Base-by-base conservation (phyloP, 2,113 vertebrate genomes). In the Promerops cafer region DNA sequence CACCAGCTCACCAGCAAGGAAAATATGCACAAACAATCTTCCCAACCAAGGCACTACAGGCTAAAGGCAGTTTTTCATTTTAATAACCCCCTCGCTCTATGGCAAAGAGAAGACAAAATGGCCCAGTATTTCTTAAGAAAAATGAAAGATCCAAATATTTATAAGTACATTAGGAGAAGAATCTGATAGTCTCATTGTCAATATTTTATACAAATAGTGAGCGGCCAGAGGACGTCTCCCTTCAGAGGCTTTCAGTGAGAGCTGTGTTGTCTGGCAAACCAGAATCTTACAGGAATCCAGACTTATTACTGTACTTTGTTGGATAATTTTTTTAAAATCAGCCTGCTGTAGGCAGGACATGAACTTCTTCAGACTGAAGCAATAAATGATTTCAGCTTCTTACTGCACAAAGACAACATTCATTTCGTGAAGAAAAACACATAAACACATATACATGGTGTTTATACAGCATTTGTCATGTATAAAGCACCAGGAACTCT, bases 1-100 rank as follows among this genome's bases (percentile, higher is more conserved):
- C 65, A 92, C 72, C 80, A 82, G 95, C 87, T 92, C 79, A 64
- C 82, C 11, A 94, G 82, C 92, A 87, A 85, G 83, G 83, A 44
- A 95, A 96, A 93, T 77, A 90, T 74, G 89, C 89, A 86, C 94
- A 94, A 94, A 96, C 96, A 95, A 97, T 96, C 80, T 61, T 35
- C 60, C 77, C 40, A 12, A 91, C 30, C 90, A 87, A 94, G 65
- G 70, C 75, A 81, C 85, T 86, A 93, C 75, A 91, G 85, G 59
- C 87, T 95, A 94, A 95, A 93, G 92, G 90, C 87, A 93, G 83
- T 95, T 93, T 89, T 92, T 95, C 93, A 96, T 96, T 94, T 97
- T 96, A 96, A 97, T 91, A 87, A 87, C 83, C 84, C 72, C 63
- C 89, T 40, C 20, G 40, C 40, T 94, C 88, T 56, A 6, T 33